Evolutionary conservation across 2,113 vertebrate genomes (phyloP).

Genomic region (Centropus bengalensis): DNA sequence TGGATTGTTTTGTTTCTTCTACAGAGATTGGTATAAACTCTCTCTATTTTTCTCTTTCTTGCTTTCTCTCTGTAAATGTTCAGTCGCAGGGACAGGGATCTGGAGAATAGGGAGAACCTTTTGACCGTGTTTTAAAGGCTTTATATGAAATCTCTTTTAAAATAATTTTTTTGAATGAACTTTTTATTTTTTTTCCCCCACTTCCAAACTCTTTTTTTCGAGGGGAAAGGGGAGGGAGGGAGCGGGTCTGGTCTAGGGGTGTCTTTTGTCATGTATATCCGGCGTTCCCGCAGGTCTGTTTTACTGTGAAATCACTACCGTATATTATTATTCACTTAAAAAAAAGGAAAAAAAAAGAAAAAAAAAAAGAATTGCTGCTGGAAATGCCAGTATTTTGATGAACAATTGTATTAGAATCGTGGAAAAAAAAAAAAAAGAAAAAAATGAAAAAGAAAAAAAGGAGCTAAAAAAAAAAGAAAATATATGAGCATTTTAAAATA

Average conservation of each 20-base stretch:
- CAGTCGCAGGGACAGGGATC: neutral
- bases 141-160: constrained; percentile 8
- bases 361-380: neutral
- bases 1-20: constrained; percentile 65
- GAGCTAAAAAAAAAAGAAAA: constrained; percentile 19
- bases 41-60: constrained; percentile 4
- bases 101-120: constrained; percentile 25
- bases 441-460: neutral
- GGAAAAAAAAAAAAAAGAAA: neutral
- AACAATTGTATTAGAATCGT: constrained; percentile 65
- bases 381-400: constrained; percentile 45
- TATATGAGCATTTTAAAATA: constrained; percentile 75
- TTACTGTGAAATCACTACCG: constrained; percentile 78
- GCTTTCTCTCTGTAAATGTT: neutral
- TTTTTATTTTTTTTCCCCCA: constrained; percentile 21
- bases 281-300: constrained; percentile 53
- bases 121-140: constrained; percentile 32
- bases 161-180: constrained; percentile 32
- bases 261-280: constrained; percentile 27
- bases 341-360: neutral
- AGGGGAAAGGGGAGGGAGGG: neutral
- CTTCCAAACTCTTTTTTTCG: neutral
- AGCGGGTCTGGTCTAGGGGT: neutral
- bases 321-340: constrained; percentile 34
- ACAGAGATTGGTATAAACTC: constrained; percentile 25